Evolutionary conservation across 2,888 invertebrate species (phyloP).

Genomic region (Amiota communis): DNA sequence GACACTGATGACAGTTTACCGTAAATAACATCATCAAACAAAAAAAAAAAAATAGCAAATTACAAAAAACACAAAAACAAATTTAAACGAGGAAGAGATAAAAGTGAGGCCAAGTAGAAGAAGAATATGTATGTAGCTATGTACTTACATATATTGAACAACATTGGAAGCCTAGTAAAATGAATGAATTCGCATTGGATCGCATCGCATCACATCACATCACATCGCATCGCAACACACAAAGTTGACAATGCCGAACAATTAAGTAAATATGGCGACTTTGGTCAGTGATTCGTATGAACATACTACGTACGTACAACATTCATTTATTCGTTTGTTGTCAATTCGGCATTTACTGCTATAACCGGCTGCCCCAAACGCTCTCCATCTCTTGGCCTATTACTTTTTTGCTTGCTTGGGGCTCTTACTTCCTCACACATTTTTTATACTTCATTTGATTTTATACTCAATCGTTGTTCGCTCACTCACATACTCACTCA

Average conservation of each 20-base stretch:
- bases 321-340: neutral
- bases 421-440: too few relatives aligned
- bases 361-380: too few relatives aligned
- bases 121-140: neutral
- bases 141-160: too few relatives aligned
- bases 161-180: neutral
- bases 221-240: conserved; percentile 7
- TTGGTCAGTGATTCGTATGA: neutral
- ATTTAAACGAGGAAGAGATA: neutral
- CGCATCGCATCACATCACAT: conserved; percentile 9
- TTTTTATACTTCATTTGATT: too few relatives aligned
- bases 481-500: neutral
- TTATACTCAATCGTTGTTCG: neutral
- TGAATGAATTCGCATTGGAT: conserved; percentile 23
- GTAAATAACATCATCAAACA: conserved; percentile 42
- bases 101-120: conserved; percentile 1
- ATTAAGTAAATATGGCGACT: conserved; percentile 29
- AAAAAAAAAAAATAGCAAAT: neutral
- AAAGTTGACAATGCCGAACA: conserved; percentile 27
- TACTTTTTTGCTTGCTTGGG: too few relatives aligned
- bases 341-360: neutral
- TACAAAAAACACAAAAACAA: too few relatives aligned
- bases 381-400: too few relatives aligned
- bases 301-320: neutral
- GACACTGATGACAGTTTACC: conserved; percentile 50